Evolutionary conservation across 2,797 vertebrate genomes (phyloP).

Genomic region (Harpagifer antarcticus): DNA sequence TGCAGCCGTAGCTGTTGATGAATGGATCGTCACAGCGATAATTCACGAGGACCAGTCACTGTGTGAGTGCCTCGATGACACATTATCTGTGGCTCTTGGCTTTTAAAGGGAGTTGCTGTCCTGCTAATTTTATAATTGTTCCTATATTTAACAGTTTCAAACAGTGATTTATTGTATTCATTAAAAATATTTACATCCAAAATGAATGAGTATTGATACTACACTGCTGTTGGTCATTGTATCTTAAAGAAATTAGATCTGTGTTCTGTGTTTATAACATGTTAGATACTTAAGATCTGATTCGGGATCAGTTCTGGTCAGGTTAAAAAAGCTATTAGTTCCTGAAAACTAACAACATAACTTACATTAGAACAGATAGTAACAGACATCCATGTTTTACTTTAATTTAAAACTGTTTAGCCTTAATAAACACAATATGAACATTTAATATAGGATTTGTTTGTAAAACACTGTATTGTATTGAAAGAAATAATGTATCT

Average conservation of each 20-base stretch:
- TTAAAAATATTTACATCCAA: background rate
- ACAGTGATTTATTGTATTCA: background rate
- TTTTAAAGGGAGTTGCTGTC: slow-evolving; percentile 10
- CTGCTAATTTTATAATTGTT: background rate
- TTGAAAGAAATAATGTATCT: background rate
- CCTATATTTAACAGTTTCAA: background rate
- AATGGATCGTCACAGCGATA: slow-evolving; percentile 18
- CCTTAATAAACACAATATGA: background rate
- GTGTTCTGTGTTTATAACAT: background rate
- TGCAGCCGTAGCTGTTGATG: slow-evolving; percentile 5
- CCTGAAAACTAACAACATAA: background rate
- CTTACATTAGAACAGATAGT: background rate
- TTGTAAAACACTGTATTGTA: background rate
- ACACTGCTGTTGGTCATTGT: background rate
- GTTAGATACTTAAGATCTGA: background rate
- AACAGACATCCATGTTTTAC: background rate
- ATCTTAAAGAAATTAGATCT: background rate
- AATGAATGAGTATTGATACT: background rate
- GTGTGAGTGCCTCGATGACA: slow-evolving; percentile 22
- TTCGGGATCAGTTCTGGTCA: background rate
- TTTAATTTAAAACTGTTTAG: background rate
- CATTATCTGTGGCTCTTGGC: background rate
- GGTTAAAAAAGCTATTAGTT: background rate
- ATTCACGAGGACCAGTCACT: slow-evolving; percentile 13
- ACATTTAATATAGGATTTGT: background rate